phyloP scores from a whole-genome alignment of 2,113 vertebrate genomes.

The Rousettus leschenaultii region DNA sequence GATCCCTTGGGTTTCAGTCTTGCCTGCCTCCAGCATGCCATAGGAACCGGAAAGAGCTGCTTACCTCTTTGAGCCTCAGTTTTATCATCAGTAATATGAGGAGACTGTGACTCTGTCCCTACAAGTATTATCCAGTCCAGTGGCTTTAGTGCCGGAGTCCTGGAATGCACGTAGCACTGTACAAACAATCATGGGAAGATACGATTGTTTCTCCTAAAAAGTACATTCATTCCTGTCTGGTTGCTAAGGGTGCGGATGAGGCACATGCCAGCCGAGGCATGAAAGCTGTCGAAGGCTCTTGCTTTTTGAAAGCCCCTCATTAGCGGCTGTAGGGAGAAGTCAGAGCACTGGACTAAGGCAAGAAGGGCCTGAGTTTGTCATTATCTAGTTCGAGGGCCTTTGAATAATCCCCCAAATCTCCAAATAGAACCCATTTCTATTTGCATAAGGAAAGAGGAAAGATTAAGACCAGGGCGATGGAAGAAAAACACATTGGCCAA shows the following conservation, averaged over 20 bases:
- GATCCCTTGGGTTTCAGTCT: not conserved
- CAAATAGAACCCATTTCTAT: constrained; percentile 57
- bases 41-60: not conserved
- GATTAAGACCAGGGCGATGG: constrained; percentile 25
- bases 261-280: not conserved
- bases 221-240: not conserved
- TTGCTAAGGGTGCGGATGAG: not conserved
- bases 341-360: not conserved
- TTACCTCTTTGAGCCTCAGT: not conserved
- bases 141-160: not conserved
- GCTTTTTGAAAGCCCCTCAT: not conserved
- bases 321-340: not conserved
- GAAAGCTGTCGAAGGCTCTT: not conserved
- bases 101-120: not conserved
- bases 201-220: not conserved
- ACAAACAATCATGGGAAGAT: not conserved
- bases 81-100: not conserved
- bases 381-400: constrained; percentile 49
- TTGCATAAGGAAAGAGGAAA: constrained; percentile 50
- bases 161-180: not conserved
- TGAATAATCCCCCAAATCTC: constrained; percentile 45
- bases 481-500: constrained; percentile 46
- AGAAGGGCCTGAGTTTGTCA: not conserved
- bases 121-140: not conserved
- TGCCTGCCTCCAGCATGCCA: not conserved